Percentiles rank a stretch among this genome's conserved stretches.
phyloP scores from a whole-genome alignment of 2,113 vertebrate species.

The Saccopteryx leptura region DNA sequence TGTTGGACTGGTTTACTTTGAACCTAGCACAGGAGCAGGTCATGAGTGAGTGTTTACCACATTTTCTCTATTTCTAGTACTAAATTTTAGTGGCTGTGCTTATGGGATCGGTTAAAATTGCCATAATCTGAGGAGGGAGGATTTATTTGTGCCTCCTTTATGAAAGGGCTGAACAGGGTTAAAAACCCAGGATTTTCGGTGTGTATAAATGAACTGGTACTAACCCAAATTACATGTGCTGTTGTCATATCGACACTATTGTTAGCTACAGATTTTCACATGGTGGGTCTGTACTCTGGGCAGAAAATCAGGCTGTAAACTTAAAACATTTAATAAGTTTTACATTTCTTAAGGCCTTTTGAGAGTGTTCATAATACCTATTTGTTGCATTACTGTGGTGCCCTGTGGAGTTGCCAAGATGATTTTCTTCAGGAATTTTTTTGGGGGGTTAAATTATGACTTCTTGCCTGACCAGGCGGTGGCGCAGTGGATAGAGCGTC shows the following conservation, averaged over 20 bases:
- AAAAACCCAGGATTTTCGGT: neutral
- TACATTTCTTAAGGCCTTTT: neutral
- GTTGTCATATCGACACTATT: neutral
- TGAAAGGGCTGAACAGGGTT: conserved; percentile 90
- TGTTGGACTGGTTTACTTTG: neutral
- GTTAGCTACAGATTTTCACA: neutral
- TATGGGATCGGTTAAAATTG: conserved; percentile 92
- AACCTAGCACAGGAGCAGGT: neutral
- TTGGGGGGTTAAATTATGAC: neutral
- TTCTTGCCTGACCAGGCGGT: no score
- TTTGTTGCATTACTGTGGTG: neutral
- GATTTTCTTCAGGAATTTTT: neutral
- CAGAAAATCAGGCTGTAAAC: neutral
- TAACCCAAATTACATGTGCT: neutral
- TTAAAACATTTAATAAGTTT: neutral
- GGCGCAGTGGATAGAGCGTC: no score
- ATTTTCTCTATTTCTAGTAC: conserved; percentile 85
- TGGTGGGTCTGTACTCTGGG: neutral
- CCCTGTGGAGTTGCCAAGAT: neutral
- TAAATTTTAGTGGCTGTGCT: conserved; percentile 92
- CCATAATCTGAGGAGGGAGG: conserved; percentile 92
- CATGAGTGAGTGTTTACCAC: conserved; percentile 88
- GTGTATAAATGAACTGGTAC: neutral
- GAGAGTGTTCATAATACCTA: neutral
- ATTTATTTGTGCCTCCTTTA: conserved; percentile 87